Evolutionary conservation across 2,113 vertebrate species (phyloP).

Genomic region (Dolichallabes microphthalmus): DNA sequence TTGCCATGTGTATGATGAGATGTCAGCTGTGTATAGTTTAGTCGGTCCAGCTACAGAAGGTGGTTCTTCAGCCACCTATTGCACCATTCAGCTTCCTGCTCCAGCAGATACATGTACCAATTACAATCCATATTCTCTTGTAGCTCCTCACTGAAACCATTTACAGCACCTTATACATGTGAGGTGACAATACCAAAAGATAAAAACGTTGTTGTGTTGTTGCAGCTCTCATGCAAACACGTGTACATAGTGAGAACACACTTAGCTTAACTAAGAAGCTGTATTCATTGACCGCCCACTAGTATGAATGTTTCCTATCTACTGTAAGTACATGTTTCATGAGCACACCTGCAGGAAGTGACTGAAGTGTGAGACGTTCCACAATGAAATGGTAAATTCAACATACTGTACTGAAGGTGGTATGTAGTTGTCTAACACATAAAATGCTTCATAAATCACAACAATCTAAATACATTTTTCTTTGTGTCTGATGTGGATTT

Average conservation of each 20-base stretch:
- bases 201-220: not conserved
- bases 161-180: not conserved
- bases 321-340: too few species aligned
- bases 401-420: too few species aligned
- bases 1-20: slow-evolving; percentile 44
- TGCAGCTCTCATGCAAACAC: slow-evolving; percentile 2
- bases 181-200: not conserved
- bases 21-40: slow-evolving; percentile 19
- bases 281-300: too few species aligned
- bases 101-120: not conserved
- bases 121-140: slow-evolving; percentile 14
- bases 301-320: too few species aligned
- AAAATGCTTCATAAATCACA: not conserved
- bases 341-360: too few species aligned
- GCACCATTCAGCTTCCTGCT: slow-evolving; percentile 12
- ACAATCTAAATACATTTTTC: not conserved
- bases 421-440: too few species aligned
- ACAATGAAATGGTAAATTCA: too few species aligned
- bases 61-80: not conserved
- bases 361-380: too few species aligned
- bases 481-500: not conserved
- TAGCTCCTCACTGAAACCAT: slow-evolving; percentile 10
- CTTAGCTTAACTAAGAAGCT: too few species aligned
- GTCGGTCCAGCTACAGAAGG: not conserved
- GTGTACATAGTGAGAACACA: not conserved